Conservation (phyloP, 2,888 invertebrate species). For the Acronicta alni region DNA sequence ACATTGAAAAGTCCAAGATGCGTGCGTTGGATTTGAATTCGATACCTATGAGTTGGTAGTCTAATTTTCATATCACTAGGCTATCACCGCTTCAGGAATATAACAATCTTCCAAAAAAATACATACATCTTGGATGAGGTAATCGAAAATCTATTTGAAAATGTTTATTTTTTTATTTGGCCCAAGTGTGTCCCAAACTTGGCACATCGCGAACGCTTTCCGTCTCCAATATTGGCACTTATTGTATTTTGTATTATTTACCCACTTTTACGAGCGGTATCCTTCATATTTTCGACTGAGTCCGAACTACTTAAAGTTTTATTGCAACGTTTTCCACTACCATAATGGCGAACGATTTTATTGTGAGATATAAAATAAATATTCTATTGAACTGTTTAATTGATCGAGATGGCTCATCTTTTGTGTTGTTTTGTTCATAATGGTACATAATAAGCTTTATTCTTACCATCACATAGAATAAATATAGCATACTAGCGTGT, state of each 20-base stretch:
- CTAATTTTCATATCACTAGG: too few relatives aligned
- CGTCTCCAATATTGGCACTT: conserved; percentile 85
- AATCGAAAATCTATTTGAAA: too few relatives aligned
- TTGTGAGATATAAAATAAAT: conserved; percentile 74
- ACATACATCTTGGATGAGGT: too few relatives aligned
- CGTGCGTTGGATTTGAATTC: too few relatives aligned
- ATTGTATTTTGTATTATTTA: conserved; percentile 89
- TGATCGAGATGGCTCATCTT: conserved; percentile 60
- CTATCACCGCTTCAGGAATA: too few relatives aligned
- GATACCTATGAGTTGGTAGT: too few relatives aligned
- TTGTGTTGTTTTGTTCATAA: conserved; percentile 13
- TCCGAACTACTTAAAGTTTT: conserved; percentile 88
- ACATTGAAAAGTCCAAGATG: too few relatives aligned
- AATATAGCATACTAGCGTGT: too few relatives aligned
- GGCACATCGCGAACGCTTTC: conserved; percentile 64
- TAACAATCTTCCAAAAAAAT: too few relatives aligned
- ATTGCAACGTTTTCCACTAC: conserved; percentile 82
- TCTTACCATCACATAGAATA: too few relatives aligned
- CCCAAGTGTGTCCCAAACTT: conserved; percentile 61
- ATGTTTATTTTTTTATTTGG: background rate
- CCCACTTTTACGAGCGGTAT: conserved; percentile 84
- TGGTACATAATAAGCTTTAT: too few relatives aligned
- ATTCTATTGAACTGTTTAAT: conserved; percentile 73
- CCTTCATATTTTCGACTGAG: conserved; percentile 86
- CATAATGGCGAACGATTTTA: conserved; percentile 80